Conservation (phyloP, 2,888 invertebrate species). For the Odontomyia ornata region DNA sequence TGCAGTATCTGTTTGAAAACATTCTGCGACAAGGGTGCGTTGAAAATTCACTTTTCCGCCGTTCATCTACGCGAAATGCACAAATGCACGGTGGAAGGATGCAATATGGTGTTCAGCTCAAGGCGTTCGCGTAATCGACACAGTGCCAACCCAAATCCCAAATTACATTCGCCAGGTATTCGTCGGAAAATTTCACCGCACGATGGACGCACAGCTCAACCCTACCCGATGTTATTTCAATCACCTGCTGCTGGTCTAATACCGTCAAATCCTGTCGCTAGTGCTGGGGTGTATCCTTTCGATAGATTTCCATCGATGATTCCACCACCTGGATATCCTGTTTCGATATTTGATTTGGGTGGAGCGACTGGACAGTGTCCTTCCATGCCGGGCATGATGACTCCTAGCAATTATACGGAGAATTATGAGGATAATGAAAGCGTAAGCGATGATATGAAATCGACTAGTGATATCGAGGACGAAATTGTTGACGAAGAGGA, state of each 20-base stretch:
- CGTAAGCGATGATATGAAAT: constrained; percentile 46
- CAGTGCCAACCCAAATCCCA: constrained; percentile 97
- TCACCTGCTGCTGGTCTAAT: constrained; percentile 67
- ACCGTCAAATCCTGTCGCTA: constrained; percentile 67
- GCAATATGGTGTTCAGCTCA: constrained; percentile 98
- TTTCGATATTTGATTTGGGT: constrained; percentile 58
- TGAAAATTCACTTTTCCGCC: constrained; percentile 98
- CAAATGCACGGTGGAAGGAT: constrained; percentile 96
- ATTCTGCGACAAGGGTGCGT: constrained; percentile 98
- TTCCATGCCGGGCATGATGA: neutral
- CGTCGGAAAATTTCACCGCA: constrained; percentile 92
- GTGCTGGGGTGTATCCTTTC: constrained; percentile 68
- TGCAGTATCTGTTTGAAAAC: constrained; percentile 98
- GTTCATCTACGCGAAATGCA: constrained; percentile 99
- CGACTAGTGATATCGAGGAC: constrained; percentile 52
- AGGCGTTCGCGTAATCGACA: constrained; percentile 93
- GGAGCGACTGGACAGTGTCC: constrained; percentile 9
- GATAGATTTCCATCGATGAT: constrained; percentile 74
- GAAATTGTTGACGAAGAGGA: constrained; percentile 52
- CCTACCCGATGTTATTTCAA: constrained; percentile 72
- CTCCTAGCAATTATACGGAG: neutral
- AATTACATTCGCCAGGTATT: constrained; percentile 94
- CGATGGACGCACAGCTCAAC: constrained; percentile 86
- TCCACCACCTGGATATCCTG: constrained; percentile 53
- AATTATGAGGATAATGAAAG: constrained; percentile 47